Evolutionary conservation across 2,888 invertebrate species (phyloP).

Genomic region (Lordiphosa andalusiaca): DNA sequence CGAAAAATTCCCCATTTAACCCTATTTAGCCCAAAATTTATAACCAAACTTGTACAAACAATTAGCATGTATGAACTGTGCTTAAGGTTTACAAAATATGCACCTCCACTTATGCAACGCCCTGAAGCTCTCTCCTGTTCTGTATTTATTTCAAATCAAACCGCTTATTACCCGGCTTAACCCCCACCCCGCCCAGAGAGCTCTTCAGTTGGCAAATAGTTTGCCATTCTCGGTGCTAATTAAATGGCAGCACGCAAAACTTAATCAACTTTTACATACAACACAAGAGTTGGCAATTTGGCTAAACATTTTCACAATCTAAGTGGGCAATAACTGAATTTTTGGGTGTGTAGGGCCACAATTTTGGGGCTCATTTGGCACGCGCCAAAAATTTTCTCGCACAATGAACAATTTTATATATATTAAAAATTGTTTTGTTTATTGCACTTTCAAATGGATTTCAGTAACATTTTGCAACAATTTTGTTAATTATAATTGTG

Average conservation of each 20-base stretch:
- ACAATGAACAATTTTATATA: conserved; percentile 5
- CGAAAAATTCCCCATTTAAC: no score
- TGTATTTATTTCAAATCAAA: background rate
- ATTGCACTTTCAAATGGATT: background rate
- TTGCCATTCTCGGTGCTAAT: conserved; percentile 14
- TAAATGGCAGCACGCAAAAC: conserved; percentile 26
- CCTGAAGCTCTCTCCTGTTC: no score
- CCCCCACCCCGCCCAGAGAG: background rate
- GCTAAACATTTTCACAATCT: conserved; percentile 19
- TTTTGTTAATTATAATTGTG: conserved; percentile 50
- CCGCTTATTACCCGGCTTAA: background rate
- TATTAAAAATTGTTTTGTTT: conserved; percentile 31
- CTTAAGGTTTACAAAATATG: no score
- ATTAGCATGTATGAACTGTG: no score
- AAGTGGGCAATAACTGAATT: conserved; percentile 30
- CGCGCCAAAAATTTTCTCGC: conserved; percentile 32
- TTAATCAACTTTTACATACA: conserved; percentile 29
- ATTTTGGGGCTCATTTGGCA: conserved; percentile 38
- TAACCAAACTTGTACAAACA: no score
- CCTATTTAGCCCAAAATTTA: no score
- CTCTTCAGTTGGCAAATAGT: conserved; percentile 5
- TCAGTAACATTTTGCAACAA: conserved; percentile 7
- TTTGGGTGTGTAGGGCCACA: conserved; percentile 7
- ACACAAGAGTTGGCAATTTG: conserved; percentile 17
- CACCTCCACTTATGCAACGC: no score